A percentile compares a stretch with the other conserved stretches of the same genome.
Conservation (phyloP, 2,797 vertebrate species). For the Melanogrammus aeglefinus region DNA sequence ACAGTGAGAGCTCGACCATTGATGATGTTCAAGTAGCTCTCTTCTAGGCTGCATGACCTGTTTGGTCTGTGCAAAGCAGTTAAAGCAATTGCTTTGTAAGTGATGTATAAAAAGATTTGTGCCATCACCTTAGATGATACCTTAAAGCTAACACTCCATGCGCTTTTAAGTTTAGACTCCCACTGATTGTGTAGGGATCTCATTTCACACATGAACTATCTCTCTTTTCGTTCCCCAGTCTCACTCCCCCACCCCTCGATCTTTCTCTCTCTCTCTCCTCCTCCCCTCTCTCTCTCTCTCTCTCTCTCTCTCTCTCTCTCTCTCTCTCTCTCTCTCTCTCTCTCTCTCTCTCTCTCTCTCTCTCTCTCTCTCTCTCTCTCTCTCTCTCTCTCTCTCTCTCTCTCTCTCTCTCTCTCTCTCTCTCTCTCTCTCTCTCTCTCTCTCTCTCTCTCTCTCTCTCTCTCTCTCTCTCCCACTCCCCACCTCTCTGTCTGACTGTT, state of each 20-base stretch:
- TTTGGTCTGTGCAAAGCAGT: constrained; percentile 45
- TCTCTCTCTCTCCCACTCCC: constrained; percentile 34
- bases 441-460: constrained; percentile 37
- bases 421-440: constrained; percentile 31
- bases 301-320: constrained; percentile 37
- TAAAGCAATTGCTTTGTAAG: constrained; percentile 35
- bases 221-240: background rate
- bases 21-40: background rate
- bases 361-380: constrained; percentile 41
- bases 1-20: background rate
- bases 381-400: constrained; percentile 33
- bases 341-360: constrained; percentile 37
- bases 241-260: constrained; percentile 54
- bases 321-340: constrained; percentile 24
- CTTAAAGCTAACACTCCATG: constrained; percentile 58
- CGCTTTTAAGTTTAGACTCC: constrained; percentile 64
- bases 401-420: constrained; percentile 33
- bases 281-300: constrained; percentile 42
- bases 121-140: constrained; percentile 43
- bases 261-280: constrained; percentile 23
- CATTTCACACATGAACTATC: constrained; percentile 73
- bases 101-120: constrained; percentile 45
- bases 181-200: constrained; percentile 68
- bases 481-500: constrained; percentile 26
- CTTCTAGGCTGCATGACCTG: constrained; percentile 16